Evolutionary conservation across 2,797 vertebrate species (phyloP).

Genomic region (Pangasius djambal): DNA sequence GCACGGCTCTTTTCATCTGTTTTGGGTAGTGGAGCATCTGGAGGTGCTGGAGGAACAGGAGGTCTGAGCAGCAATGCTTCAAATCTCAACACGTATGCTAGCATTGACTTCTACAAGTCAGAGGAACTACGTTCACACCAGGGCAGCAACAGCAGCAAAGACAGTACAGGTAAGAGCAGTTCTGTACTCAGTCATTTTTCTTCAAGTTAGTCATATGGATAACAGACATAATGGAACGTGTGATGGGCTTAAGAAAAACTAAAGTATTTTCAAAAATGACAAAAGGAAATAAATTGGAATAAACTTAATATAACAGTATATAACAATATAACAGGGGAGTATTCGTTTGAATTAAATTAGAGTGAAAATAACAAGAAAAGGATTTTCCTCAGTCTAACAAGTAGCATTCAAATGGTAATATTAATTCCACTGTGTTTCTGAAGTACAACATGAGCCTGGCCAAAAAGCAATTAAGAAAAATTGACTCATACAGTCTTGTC

Average conservation of each 20-base stretch:
- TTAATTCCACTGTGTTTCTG: background rate
- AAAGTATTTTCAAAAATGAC: background rate
- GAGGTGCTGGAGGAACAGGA: conserved; percentile 53
- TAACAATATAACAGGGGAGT: background rate
- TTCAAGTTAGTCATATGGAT: background rate
- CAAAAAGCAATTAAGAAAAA: conserved; percentile 13
- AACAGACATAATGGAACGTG: background rate
- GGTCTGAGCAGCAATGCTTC: conserved; percentile 60
- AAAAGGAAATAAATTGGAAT: background rate
- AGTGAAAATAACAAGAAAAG: background rate
- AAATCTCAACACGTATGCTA: conserved; percentile 78
- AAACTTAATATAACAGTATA: background rate
- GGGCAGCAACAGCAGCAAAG: conserved; percentile 73
- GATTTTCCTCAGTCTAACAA: background rate
- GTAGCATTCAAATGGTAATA: background rate
- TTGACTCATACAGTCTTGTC: conserved; percentile 9
- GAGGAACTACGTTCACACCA: conserved; percentile 76
- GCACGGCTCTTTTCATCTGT: conserved; percentile 73
- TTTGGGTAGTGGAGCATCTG: conserved; percentile 63
- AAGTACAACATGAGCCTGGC: background rate
- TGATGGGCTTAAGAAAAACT: background rate
- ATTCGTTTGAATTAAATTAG: background rate
- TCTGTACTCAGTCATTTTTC: background rate
- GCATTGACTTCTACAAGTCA: conserved; percentile 84
- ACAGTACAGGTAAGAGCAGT: conserved; percentile 71